Base-by-base conservation (phyloP, 1,140 invertebrate genomes). In the Papilio machaon region DNA sequence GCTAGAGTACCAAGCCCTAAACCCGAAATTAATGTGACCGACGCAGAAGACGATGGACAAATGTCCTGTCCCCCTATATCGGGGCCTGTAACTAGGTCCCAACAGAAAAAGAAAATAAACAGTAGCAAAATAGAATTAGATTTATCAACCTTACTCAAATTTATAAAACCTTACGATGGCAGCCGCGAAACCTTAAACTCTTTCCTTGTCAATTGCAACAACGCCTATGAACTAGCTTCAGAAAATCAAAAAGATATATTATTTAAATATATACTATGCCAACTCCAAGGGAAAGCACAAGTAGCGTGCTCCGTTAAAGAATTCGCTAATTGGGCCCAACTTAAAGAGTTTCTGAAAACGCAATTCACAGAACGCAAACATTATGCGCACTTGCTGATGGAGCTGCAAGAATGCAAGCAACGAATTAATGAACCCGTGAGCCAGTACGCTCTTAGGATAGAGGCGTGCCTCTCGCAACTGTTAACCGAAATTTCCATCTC, bases 361-460 rank as follows among this genome's bases (percentile, higher is more conserved):
- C 77, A 79, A 49, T 82, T 82, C 19, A 49, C 76, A 17, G 76
- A 82, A 23, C 15, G 77, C 0, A 79, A 81, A 67, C 80, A 81
- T 15, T 81, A 81, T 43, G 43, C 80, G 3, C 80, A 81, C 15
- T 19, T 81, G 10, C 70, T 82, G 0, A 75, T 49, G 7, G 76
- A 82, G 7, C 70, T 82, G 1, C 81, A 82, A 49, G 70, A 82
- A 19, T 19, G 76, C 13, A 79, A 70, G 38, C 60, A 79, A 49
- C 11, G 13, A 19, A 8, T 4, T 0, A 49, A 60, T 64, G 58
- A 79, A 30, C 1, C 60, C n/a, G 60, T 79, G 15, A 80, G 13
- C 13, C 54, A 75, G 49, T 76, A 23, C 11, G 80, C 54, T 11
- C 8, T 64, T 49, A 13, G n/a, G 1, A 9, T 81, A 19, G 80